phyloP scores from a whole-genome alignment of 2,888 invertebrate species.

The Cataglyphis cursor region DNA sequence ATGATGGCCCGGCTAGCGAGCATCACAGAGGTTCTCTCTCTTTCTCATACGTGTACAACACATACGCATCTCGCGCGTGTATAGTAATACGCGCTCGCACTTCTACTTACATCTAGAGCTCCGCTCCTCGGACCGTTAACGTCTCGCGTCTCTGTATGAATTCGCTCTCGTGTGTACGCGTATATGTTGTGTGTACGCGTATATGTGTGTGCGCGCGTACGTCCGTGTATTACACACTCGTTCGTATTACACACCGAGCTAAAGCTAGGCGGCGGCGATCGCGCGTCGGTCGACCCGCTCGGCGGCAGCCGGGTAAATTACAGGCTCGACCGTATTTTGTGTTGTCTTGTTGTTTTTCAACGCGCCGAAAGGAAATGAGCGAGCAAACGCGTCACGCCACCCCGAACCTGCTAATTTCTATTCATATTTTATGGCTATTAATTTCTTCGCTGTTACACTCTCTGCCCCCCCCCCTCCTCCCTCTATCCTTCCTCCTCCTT shows the following conservation, averaged over 20 bases:
- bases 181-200: constrained; percentile 21
- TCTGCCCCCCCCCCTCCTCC: constrained; percentile 64
- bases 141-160: constrained; percentile 24
- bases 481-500: constrained; percentile 35
- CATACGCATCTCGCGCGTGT: not conserved
- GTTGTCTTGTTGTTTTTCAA: constrained; percentile 87
- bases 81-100: not conserved
- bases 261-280: constrained; percentile 59
- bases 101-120: constrained; percentile 29
- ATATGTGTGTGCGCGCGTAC: constrained; percentile 26
- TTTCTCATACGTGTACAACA: not conserved
- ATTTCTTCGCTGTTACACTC: constrained; percentile 86
- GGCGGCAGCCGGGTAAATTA: constrained; percentile 87
- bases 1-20: constrained; percentile 70
- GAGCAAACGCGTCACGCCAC: constrained; percentile 87
- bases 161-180: constrained; percentile 8
- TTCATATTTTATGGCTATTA: constrained; percentile 87
- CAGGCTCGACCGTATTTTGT: constrained; percentile 86
- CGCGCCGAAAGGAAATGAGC: constrained; percentile 87
- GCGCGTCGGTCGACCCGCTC: constrained; percentile 79
- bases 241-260: constrained; percentile 55
- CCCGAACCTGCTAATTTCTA: constrained; percentile 87
- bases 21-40: constrained; percentile 28
- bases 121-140: constrained; percentile 33
- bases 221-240: constrained; percentile 16